Evolutionary conservation across 2,888 invertebrate species (phyloP), one percentile per base, ranked within the genome.

Genomic region (Ormyrus rosae): DNA sequence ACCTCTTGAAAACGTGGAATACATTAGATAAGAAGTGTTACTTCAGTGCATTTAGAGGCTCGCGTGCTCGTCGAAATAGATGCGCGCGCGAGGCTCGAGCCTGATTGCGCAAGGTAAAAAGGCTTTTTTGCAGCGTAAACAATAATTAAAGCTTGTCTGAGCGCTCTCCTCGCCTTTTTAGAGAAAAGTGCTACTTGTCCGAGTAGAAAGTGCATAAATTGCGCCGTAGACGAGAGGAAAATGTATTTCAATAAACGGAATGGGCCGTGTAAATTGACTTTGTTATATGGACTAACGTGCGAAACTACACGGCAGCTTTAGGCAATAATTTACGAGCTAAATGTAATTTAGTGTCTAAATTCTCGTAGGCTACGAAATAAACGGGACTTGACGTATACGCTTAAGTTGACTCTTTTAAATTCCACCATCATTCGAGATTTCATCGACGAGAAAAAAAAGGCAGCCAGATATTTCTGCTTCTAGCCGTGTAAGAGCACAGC

Each of bases 1-100:
- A 19, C 19, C 19, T 73, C 64, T 48, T 64, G 55, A 8, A 73
- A 73, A 73, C 56, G 64, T 64, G 64, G 55, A 55, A 73, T 73
- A 73, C 56, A 53, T 64, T 64, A 73, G 64, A 64, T 64, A 64
- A 64, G 64, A 64, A 9, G 51, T 69, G 69, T 55, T 63, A 46
- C 13, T 63, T 63, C 53, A 60, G 46, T n/a, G 61, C 72, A 45
- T 45, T 63, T 46, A 8, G 13, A 64, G 10, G 60, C 5, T 45
- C 58, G 9, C 70, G 46, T 6, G 70, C 48, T 50, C 13, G 50
- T 60, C 50, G 13, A 70, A 60, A 19, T 70, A 60, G 50, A 70
- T 70, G 58, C 48, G 60, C 10, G 10, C 58, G 19, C 19, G 6
- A 67, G 7, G 11, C 19, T 19, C 19, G 19, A 19, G 19, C 51